These are phyloP conservation scores for Ceratitis capitata DNA, from an alignment of 1,140 invertebrate species.

Conservation along the genomic window DNA sequence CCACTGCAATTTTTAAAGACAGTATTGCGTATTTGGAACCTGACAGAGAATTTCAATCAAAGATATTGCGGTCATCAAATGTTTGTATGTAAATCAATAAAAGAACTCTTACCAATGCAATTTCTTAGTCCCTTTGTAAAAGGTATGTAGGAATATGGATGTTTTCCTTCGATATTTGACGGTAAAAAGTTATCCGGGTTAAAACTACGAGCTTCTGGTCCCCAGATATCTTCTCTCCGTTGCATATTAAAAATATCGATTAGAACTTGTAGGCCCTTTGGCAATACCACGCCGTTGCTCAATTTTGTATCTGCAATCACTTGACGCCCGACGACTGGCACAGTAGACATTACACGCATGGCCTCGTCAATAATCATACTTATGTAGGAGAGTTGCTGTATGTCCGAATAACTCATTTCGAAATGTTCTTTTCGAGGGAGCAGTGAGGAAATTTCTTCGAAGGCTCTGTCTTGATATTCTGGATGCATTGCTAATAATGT, in stretches of 20 bases:
- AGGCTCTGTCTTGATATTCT: conserved; percentile 67
- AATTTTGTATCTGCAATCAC: conserved; percentile 44
- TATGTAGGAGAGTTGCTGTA: conserved; percentile 71
- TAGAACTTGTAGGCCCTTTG: conserved; percentile 45
- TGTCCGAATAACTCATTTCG: conserved; percentile 67
- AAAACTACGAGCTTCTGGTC: conserved; percentile 50
- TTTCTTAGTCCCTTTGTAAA: conserved; percentile 53
- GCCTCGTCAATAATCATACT: conserved; percentile 73
- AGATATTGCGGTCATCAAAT: not conserved
- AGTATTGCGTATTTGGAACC: conserved; percentile 52
- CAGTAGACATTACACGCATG: conserved; percentile 64
- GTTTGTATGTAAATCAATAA: too few species aligned
- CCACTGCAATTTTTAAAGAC: conserved; percentile 47
- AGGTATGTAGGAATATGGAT: conserved; percentile 52
- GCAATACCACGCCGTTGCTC: conserved; percentile 47
- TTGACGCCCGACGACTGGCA: conserved; percentile 47
- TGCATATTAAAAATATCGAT: conserved; percentile 51
- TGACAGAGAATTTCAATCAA: conserved; percentile 20
- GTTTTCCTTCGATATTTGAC: conserved; percentile 45
- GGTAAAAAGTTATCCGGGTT: conserved; percentile 56
- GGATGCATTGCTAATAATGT: conserved; percentile 60
- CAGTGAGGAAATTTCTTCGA: conserved; percentile 70
- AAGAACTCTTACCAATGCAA: conserved; percentile 48
- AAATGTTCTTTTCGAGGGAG: conserved; percentile 66
- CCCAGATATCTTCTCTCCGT: conserved; percentile 49